Base-by-base conservation (phyloP, 1,140 invertebrate genomes). In the Drosophila serrata region DNA sequence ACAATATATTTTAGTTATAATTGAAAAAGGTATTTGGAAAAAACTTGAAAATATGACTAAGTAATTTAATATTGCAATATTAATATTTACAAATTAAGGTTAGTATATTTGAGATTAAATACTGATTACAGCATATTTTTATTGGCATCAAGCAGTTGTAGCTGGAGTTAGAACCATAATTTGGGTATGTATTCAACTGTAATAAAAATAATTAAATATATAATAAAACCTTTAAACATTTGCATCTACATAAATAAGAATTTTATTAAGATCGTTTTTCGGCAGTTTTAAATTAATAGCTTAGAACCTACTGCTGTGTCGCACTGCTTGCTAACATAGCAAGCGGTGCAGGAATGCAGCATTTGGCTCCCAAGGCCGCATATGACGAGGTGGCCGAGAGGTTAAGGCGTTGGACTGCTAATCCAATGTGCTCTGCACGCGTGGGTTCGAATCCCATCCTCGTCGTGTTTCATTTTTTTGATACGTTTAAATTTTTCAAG, bases 381-480 rank as follows among this genome's bases (percentile, higher is more conserved):
- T 59, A 13, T 63, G 95, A 96, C 95, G 96, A 96, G 96, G 96
- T 96, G 96, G 96, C 96, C 96, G 96, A 96, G 96, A 96, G 96
- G 96, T 96, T 96, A 96, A 96, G 96, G 96, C 96, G 96, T 96
- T 96, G 96, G 96, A 96, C 95, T 96, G 96, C 96, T 96, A 96
- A 95, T 94, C 94, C 94, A 94, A 94, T 94, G 94, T 94, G 94
- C 93, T 94, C 93, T 94, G 93, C 96, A 96, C 96, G 96, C 96
- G 96, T 96, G 96, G 96, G 96, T 96, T 96, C 96, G 96, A 96
- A 96, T 96, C 96, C 96, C 96, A 96, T 96, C 96, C 95, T 96
- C 95, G 95, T 96, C 96, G 95, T 51, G n/a, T 15, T 45, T 6
- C 46, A n/a, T 43, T 48, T 73, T 24, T 51, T 49, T 59, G 8